Percentiles rank a stretch among this genome's conserved stretches.
Evolutionary conservation across 2,113 vertebrate species (phyloP).

Genomic region (Syngnathus typhle): DNA sequence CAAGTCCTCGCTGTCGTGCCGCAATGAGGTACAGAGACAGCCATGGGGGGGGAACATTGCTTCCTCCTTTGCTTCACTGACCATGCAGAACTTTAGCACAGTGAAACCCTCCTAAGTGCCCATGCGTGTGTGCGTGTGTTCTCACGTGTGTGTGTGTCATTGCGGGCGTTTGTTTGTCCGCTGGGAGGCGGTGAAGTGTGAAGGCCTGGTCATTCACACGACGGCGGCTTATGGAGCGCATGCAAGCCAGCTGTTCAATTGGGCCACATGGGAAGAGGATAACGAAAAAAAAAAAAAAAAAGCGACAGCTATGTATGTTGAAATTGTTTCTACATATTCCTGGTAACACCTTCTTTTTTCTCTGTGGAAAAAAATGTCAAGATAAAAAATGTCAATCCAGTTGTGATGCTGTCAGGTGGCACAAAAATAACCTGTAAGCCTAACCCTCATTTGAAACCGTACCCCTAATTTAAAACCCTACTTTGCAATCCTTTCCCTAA

Average conservation of each 20-base stretch:
- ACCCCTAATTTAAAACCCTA: too few species aligned
- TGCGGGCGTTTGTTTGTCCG: conserved; percentile 40
- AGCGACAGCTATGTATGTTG: conserved; percentile 22
- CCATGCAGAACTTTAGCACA: conserved; percentile 52
- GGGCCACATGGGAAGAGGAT: conserved; percentile 47
- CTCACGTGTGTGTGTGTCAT: conserved; percentile 4
- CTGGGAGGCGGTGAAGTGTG: conserved; percentile 46
- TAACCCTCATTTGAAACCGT: too few species aligned
- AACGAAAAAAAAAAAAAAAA: conserved; percentile 41
- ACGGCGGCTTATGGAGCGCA: conserved; percentile 51
- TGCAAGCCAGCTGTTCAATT: conserved; percentile 59
- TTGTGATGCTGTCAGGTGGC: too few species aligned
- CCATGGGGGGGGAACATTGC: conserved; percentile 52
- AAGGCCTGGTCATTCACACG: conserved; percentile 54
- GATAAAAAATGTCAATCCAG: too few species aligned
- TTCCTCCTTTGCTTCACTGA: conserved; percentile 51
- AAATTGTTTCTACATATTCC: conserved; percentile 13
- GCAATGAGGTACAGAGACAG: conserved; percentile 47
- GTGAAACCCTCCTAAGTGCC: conserved; percentile 27
- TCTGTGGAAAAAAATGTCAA: too few species aligned
- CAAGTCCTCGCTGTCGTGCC: conserved; percentile 28
- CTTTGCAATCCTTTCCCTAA: too few species aligned
- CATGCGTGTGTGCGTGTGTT: not conserved
- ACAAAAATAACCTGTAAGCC: too few species aligned
- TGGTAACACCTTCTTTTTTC: not conserved